Base-by-base conservation (phyloP, 2,888 invertebrate species). In the Volucella inflata region DNA sequence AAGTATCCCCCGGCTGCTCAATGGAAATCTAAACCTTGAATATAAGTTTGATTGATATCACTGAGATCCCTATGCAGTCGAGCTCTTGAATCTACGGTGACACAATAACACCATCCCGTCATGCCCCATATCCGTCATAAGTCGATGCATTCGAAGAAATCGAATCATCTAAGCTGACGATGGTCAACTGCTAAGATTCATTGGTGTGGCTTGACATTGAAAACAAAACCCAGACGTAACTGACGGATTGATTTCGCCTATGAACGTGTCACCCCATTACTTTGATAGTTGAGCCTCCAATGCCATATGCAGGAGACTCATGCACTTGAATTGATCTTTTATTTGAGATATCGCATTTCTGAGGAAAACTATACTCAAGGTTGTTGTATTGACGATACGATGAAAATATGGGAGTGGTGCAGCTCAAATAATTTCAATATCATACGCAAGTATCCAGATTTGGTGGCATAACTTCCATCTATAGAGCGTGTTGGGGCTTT, bases 261-360 rank as follows among this genome's bases (percentile, higher is more conserved):
- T 36, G 51, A 68, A 76, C 55, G 36, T 76, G 76, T 68, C 76
- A 76, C 44, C 59, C 50, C 44, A 76, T 76, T 76, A 67, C 36
- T 76, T 76, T 42, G n/a, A 17, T 51, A 60, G 12, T 44, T 30
- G 17, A 42, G 64, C 16, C 30, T 30, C 59, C 57, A 16, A 36
- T 50, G 50, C 48, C 48, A 48, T 36, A 11, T 17, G 36, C n/a
- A 14, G 21, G 40, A 46, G 74, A 17, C n/a, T 55, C 55, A 46
- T 65, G 42, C 51, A 50, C 9, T 51, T 21, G 3, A 42, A 30
- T 14, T 60, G 67, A 76, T 67, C 60, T 42, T 51, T 59, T 16
- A 64, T 55, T 48, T 38, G 11, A 55, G 51, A 67, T 76, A 76
- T 76, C 76, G 42, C 10, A 76, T 76, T 76, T 59, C 76, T 57